Evolutionary conservation across 2,888 invertebrate species (phyloP).

Genomic region (Agrochola circellaris): DNA sequence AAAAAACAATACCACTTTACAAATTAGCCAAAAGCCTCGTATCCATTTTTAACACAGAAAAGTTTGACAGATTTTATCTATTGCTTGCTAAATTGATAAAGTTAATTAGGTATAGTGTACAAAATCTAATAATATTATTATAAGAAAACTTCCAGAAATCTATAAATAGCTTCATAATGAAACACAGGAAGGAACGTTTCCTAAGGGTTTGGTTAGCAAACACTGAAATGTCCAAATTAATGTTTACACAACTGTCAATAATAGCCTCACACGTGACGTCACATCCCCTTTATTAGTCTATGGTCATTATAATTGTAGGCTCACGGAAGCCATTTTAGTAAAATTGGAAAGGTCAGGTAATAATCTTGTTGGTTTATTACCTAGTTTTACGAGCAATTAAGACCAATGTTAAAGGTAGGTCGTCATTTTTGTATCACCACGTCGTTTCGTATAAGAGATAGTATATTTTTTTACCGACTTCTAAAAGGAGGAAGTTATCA

Average conservation of each 20-base stretch:
- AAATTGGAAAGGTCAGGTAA: slow-evolving; percentile 11
- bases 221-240: slow-evolving; percentile 17
- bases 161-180: neutral
- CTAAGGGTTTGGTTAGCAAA: neutral
- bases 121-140: neutral
- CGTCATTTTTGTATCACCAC: neutral
- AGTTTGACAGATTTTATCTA: no score
- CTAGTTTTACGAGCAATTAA: slow-evolving; percentile 34
- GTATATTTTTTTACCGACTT: neutral
- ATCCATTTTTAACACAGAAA: no score
- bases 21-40: no score
- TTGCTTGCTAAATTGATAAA: no score
- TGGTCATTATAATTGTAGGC: slow-evolving; percentile 8
- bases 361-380: slow-evolving; percentile 33
- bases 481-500: no score
- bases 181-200: neutral
- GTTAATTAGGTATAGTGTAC: no score
- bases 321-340: slow-evolving; percentile 37
- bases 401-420: slow-evolving; percentile 12
- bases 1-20: no score
- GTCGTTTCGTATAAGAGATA: neutral
- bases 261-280: neutral
- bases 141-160: neutral
- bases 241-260: slow-evolving; percentile 29
- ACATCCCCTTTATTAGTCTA: slow-evolving; percentile 28